Conservation (phyloP, 2,888 invertebrate species). For the Dryomyza anilis region DNA sequence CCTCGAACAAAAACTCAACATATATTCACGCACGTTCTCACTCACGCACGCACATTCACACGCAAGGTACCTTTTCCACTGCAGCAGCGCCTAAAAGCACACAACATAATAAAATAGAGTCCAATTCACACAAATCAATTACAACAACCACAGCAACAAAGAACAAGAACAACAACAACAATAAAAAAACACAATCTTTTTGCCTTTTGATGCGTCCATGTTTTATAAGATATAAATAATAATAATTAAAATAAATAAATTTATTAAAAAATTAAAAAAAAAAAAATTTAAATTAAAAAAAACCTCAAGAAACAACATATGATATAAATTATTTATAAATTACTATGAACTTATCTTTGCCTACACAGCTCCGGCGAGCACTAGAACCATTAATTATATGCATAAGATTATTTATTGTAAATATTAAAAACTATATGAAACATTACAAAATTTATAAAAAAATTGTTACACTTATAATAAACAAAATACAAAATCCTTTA, state of each 20-base stretch:
- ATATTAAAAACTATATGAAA: too few species aligned
- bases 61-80: background rate
- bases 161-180: slow-evolving; percentile 8
- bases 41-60: background rate
- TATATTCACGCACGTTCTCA: too few species aligned
- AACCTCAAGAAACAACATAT: too few species aligned
- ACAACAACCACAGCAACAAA: background rate
- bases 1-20: background rate
- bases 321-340: too few species aligned
- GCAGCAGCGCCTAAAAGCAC: background rate
- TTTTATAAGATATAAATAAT: background rate
- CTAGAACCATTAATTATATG: too few species aligned
- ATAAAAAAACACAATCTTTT: slow-evolving; percentile 6
- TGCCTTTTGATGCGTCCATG: slow-evolving; percentile 19
- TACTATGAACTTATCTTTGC: background rate
- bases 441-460: background rate
- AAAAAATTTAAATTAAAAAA: too few species aligned
- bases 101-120: too few species aligned
- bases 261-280: background rate
- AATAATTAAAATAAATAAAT: background rate
- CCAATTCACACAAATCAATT: background rate
- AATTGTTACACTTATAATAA: too few species aligned
- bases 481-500: background rate
- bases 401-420: too few species aligned
- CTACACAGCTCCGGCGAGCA: background rate